Evolutionary conservation across 2,888 invertebrate genomes (phyloP), one percentile per base, ranked within the genome.

Genomic region (Mechanitis messenoides): DNA sequence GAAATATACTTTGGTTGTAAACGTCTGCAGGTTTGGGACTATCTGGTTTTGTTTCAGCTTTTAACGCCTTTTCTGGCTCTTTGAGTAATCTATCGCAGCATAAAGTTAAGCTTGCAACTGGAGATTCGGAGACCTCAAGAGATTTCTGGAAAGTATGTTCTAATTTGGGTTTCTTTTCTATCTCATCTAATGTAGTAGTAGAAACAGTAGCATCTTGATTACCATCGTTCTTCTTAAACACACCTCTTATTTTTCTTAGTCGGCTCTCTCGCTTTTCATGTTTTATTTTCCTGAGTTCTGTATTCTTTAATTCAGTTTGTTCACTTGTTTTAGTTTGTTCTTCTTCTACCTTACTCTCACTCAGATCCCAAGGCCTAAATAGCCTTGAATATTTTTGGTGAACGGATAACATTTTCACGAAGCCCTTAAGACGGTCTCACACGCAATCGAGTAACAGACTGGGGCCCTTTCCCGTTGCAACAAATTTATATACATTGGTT

Each of bases 341-440:
- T 47, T 68, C 62, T n/a, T 71, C 65, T 31, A 72, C 71, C 66
- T 81, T 78, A 61, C 70, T 77, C 56, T 82, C 86, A 84, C 85
- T 87, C 66, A 84, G 84, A 77, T 92, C 92, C 92, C 92, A 93
- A 61, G 92, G 92, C 70, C 92, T 90, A 73, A 93, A 93, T 31
- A 93, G 82, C 72, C 92, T 88, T 53, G 92, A 91, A 66, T 84
- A 87, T 73, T 75, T 86, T 72, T 81, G 83, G 61, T 83, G 81
- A 57, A 75, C 76, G 65, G 85, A 85, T 71, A 83, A 74, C 90
- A 90, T 89, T 74, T 74, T 80, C 62, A 58, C 66, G 64, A 67
- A 60, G 66, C 61, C 65, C 65, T 68, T 60, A 59, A 74, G 79
- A 72, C 78, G 74, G 74, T 75, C 68, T 76, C 83, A 77, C 85